Base-by-base conservation (phyloP, 2,113 vertebrate genomes). In the Rana temporaria region DNA sequence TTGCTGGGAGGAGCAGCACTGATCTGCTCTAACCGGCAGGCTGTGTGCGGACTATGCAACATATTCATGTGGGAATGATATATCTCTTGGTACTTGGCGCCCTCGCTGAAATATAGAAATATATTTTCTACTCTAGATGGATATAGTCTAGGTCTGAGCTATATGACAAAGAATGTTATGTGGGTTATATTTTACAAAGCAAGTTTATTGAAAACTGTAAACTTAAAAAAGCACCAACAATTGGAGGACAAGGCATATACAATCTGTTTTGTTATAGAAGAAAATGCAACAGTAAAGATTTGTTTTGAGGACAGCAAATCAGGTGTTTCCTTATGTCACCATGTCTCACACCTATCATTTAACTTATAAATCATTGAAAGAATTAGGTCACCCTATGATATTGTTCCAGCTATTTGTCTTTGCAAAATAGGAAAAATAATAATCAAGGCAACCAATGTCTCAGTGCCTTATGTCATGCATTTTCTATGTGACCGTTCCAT, bases 31-130 rank as follows among this genome's bases (percentile, higher is more conserved):
- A 32, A 59, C 8, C 9, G 56, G 60, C 72, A 62, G 81, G 86
- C 76, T 86, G 81, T 38, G 86, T 55, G 74, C 14, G 78, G 82
- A 88, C 85, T 89, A 85, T 86, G 81, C 85, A 90, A 75, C 42
- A 62, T 78, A 76, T 71, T 82, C 86, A 79, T 82, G 67, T 59
- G 78, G 89, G 85, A 80, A 80, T 88, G 82, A 73, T 75, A 65
- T 82, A 69, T 84, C 76, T 56, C 17, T 78, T 32, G 20, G 62
- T 56, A 20, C 11, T 62, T 22, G 14, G 34, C 18, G 59, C 78
- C 52, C 8, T n/a, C 12, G 19, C 76, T 87, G 26, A 16, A 82
- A 42, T 74, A 68, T 84, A 63, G 65, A 78, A 65, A 20, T 12
- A 14, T 48, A 15, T 87, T 89, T 84, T 65, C 79, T 86, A 75